Evolutionary conservation across 2,797 vertebrate genomes (phyloP).

Genomic region (Catamblyrhynchus diadema): DNA sequence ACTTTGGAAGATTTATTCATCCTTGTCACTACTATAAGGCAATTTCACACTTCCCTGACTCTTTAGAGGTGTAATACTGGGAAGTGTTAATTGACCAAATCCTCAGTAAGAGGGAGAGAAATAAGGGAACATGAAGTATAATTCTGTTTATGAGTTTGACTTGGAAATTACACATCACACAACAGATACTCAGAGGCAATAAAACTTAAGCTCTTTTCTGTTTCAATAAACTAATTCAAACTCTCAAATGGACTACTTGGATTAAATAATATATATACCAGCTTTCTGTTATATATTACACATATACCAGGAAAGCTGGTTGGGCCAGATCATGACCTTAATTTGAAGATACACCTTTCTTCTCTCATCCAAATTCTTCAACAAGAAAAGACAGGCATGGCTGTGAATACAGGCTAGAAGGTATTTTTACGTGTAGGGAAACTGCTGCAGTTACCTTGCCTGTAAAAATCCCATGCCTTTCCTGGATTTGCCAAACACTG

Average conservation of each 20-base stretch:
- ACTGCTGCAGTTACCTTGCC: background rate
- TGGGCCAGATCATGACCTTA: background rate
- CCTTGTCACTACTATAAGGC: constrained; percentile 49
- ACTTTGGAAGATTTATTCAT: constrained; percentile 55
- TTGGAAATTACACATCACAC: constrained; percentile 22
- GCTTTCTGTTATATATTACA: background rate
- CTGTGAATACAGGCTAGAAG: background rate
- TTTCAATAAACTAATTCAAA: background rate
- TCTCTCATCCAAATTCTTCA: background rate
- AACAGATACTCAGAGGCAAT: constrained; percentile 4
- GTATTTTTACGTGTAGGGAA: background rate
- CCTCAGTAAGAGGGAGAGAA: constrained; percentile 32
- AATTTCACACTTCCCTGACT: constrained; percentile 71
- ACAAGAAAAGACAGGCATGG: background rate
- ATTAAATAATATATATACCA: background rate
- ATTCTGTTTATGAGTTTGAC: constrained; percentile 21
- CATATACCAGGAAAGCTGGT: background rate
- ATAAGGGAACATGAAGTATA: constrained; percentile 30
- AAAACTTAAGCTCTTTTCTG: constrained; percentile 4
- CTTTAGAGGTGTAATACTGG: constrained; percentile 57
- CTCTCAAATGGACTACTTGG: background rate
- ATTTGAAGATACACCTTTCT: background rate
- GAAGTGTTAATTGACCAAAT: constrained; percentile 72
- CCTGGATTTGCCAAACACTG: background rate
- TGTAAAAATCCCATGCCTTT: background rate